A percentile compares a stretch with the other conserved stretches of the same genome.
phyloP scores from a whole-genome alignment of 2,888 invertebrate species.

The Hesperia comma region DNA sequence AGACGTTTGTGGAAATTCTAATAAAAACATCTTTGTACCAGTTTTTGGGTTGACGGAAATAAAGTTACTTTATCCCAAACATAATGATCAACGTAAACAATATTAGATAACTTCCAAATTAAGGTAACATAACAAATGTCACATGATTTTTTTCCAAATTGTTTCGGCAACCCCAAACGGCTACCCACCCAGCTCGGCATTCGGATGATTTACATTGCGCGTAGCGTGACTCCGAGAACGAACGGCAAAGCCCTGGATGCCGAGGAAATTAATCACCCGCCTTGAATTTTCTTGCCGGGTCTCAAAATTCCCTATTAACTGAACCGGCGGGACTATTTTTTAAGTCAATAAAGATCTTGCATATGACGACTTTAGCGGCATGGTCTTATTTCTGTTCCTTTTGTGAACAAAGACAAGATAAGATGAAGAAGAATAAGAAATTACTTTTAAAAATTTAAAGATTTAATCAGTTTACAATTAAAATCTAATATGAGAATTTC shows the following conservation, averaged over 20 bases:
- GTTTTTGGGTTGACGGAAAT: too few relatives aligned
- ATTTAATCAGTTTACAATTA: too few relatives aligned
- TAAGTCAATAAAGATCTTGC: slow-evolving; percentile 34
- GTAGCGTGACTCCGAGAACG: slow-evolving; percentile 68
- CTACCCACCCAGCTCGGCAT: slow-evolving; percentile 40
- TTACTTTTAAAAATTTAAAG: too few relatives aligned
- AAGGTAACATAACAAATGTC: slow-evolving; percentile 3
- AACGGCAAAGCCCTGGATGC: slow-evolving; percentile 67
- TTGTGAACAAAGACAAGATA: too few relatives aligned
- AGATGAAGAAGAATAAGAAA: too few relatives aligned
- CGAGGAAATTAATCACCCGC: slow-evolving; percentile 68
- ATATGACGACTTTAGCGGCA: slow-evolving; percentile 16
- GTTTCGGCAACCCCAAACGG: slow-evolving; percentile 36
- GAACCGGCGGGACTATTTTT: slow-evolving; percentile 45
- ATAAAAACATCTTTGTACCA: neutral
- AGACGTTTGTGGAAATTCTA: neutral
- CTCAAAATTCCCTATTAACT: slow-evolving; percentile 57
- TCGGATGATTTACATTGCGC: slow-evolving; percentile 67
- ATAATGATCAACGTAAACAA: too few relatives aligned
- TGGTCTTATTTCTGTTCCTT: slow-evolving; percentile 3
- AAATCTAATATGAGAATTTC: too few relatives aligned
- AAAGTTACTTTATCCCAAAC: too few relatives aligned
- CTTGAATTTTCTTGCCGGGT: slow-evolving; percentile 56
- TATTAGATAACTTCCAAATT: neutral
- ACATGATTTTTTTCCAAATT: slow-evolving; percentile 37